Evolutionary conservation across 2,797 vertebrate species (phyloP).

Genomic region (Gila robusta): DNA sequence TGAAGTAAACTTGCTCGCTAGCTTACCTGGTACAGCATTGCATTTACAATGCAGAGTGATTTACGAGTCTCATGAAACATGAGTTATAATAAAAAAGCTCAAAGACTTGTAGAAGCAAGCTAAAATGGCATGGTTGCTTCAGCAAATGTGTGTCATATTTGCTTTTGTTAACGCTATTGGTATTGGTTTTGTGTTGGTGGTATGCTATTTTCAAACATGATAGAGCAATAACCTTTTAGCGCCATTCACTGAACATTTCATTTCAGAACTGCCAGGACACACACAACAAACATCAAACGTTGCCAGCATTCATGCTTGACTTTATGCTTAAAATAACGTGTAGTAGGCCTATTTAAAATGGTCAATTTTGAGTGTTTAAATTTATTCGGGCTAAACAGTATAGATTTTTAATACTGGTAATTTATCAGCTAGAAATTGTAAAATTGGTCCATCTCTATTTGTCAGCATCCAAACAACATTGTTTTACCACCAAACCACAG

Average conservation of each 20-base stretch:
- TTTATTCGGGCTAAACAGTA: neutral
- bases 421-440: neutral
- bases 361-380: neutral
- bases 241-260: neutral
- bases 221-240: neutral
- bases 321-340: neutral
- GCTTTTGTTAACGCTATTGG: neutral
- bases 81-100: neutral
- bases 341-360: neutral
- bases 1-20: constrained; percentile 1
- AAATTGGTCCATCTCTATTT: neutral
- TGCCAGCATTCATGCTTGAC: neutral
- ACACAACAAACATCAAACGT: neutral
- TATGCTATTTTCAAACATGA: neutral
- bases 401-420: neutral
- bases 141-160: neutral
- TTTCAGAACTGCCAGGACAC: neutral
- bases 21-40: neutral
- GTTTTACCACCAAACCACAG: neutral
- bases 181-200: neutral
- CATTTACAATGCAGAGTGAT: neutral
- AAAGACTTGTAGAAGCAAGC: neutral
- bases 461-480: neutral
- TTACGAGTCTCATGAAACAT: neutral
- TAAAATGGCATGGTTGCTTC: neutral